These are phyloP conservation scores for Falco biarmicus DNA, from an alignment of 2,797 vertebrate species.

Conservation along the genomic window DNA sequence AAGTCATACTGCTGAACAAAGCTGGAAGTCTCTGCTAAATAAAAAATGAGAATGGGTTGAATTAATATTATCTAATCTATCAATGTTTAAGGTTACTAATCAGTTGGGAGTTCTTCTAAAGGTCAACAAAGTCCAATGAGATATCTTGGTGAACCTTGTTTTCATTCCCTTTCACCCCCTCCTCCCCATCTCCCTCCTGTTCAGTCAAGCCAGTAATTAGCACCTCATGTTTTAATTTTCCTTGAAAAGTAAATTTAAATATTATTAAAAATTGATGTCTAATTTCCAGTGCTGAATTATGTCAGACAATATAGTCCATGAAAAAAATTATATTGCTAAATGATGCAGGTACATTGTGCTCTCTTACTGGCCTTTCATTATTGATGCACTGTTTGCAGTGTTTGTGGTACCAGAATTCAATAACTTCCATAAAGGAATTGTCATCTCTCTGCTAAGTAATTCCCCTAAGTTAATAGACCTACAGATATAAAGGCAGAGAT, in stretches of 20 bases:
- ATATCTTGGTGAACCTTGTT: background rate
- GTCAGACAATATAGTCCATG: background rate
- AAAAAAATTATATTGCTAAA: background rate
- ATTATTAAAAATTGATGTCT: constrained; percentile 17
- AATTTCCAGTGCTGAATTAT: background rate
- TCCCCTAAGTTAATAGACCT: constrained; percentile 43
- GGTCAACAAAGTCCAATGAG: constrained; percentile 8
- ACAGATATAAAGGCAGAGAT: background rate
- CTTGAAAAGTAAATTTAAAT: constrained; percentile 14
- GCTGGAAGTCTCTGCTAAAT: constrained; percentile 40
- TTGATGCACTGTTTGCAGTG: background rate
- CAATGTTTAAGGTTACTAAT: constrained; percentile 25
- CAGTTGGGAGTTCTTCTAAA: constrained; percentile 55
- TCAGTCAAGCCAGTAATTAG: constrained; percentile 8
- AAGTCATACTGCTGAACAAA: constrained; percentile 46
- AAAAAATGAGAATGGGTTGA: constrained; percentile 49
- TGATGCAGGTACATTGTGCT: background rate
- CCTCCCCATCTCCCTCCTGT: background rate
- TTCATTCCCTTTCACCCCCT: background rate
- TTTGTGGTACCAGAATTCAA: constrained; percentile 56
- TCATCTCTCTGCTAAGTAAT: constrained; percentile 54
- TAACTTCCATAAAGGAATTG: constrained; percentile 50
- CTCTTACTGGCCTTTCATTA: background rate
- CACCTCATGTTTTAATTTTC: background rate
- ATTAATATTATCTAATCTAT: constrained; percentile 49